phyloP scores from a whole-genome alignment of 2,888 invertebrate genomes.

The Eucera pruinosa region DNA sequence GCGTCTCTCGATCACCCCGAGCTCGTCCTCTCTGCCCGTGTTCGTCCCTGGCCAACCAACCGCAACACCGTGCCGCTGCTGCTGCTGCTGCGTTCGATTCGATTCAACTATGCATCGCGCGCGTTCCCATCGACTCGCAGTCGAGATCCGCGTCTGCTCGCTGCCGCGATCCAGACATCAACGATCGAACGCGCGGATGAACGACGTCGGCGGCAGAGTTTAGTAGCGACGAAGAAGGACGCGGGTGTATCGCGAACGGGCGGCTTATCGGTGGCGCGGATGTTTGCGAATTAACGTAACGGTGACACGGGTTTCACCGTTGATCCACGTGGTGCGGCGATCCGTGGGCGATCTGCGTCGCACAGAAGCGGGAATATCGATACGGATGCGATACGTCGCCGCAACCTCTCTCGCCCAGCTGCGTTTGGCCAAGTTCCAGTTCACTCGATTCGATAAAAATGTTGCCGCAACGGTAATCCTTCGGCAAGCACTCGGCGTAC shows the following conservation, averaged over 20 bases:
- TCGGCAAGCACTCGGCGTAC: background rate
- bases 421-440: constrained; percentile 55
- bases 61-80: too few species aligned
- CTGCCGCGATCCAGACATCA: constrained; percentile 54
- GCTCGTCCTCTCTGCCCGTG: background rate
- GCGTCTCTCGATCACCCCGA: too few species aligned
- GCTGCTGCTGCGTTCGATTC: too few species aligned
- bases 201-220: too few species aligned
- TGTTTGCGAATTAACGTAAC: constrained; percentile 20
- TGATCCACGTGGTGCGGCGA: too few species aligned
- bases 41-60: background rate
- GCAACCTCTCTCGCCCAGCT: background rate
- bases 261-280: too few species aligned
- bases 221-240: too few species aligned
- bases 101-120: constrained; percentile 50
- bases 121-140: too few species aligned
- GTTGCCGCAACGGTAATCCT: constrained; percentile 31
- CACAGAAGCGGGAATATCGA: constrained; percentile 14
- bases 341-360: too few species aligned
- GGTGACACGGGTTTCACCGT: constrained; percentile 23
- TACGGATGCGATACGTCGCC: background rate
- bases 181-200: constrained; percentile 33
- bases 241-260: too few species aligned
- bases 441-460: constrained; percentile 33
- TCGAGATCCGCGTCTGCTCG: constrained; percentile 30